Percentiles rank a stretch among this genome's conserved stretches.
Conservation (phyloP, 35 echinoderm and acorn worm species). For the Acanthaster planci region DNA sequence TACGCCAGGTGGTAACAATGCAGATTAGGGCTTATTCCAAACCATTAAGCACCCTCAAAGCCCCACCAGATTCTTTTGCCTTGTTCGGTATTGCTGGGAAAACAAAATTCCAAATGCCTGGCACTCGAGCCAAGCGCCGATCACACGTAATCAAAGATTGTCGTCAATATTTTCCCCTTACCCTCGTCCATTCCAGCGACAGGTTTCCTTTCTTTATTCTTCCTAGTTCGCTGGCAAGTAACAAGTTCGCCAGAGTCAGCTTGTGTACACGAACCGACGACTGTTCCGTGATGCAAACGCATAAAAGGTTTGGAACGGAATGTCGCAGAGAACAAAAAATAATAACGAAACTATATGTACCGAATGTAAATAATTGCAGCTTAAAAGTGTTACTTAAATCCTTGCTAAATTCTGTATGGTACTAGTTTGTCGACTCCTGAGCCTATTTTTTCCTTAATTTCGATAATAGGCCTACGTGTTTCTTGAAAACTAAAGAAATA, state of each 20-base stretch:
- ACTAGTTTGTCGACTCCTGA: too few species aligned
- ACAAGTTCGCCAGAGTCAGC: neutral
- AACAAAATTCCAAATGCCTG: slow-evolving; percentile 11
- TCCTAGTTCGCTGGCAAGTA: neutral
- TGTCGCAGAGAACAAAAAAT: too few species aligned
- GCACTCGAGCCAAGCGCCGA: slow-evolving; percentile 7
- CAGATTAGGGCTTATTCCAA: slow-evolving; percentile 17
- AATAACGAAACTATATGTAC: too few species aligned
- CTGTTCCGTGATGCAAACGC: neutral
- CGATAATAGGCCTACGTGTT: too few species aligned
- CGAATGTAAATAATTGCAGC: too few species aligned
- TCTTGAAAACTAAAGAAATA: too few species aligned
- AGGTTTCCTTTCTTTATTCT: neutral
- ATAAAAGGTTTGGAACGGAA: too few species aligned
- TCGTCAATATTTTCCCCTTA: too few species aligned
- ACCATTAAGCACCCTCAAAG: slow-evolving; percentile 26
- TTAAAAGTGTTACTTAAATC: too few species aligned
- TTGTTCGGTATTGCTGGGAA: slow-evolving; percentile 24
- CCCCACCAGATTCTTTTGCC: neutral
- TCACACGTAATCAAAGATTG: slow-evolving; percentile 28
- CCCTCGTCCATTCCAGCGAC: neutral
- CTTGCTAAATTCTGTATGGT: too few species aligned
- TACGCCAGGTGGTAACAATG: slow-evolving; percentile 13
- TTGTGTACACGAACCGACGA: neutral
- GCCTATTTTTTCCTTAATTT: too few species aligned